Evolutionary conservation across 2,888 invertebrate species (phyloP), one percentile per base, ranked within the genome.

Genomic region (Desoria tigrina): DNA sequence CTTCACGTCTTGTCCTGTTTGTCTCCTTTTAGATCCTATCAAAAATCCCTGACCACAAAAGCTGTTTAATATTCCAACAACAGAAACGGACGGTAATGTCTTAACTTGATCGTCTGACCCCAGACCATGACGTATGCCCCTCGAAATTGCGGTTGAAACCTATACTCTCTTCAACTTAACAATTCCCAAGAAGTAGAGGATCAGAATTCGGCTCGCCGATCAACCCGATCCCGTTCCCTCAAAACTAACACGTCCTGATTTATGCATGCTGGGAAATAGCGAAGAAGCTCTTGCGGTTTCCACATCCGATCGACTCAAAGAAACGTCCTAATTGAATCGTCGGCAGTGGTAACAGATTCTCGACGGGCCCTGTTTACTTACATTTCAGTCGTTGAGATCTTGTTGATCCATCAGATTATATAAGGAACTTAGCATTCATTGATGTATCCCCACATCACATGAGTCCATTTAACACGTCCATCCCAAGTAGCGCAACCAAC

Each of bases 271-370:
- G 32, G 11, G 32, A 32, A 11, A 32, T 4, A 32, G 32, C 4
- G 4, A 32, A 11, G 32, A 32, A n/a, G 21, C 9, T n/a, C 16
- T 21, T 45, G 45, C 21, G 45, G 45, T 45, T 45, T 45, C 45
- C 9, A 45, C 45, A 45, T 45, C 45, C 45, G 6, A 45, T n/a
- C 45, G 45, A 45, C 45, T 3, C 9, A 45, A 6, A 6, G 45
- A 45, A 45, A n/a, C 21, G 6, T 45, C 9, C 21, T 45, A 45
- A 45, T 45, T 45, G 21, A 45, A 45, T 45, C 45, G 45, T 45
- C 45, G 45, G n/a, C n/a, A n/a, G 45, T 45, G 45, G 45, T 45
- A 45, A 45, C 4, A 18, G 45, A 45, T n/a, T 45, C 6, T n/a
- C 45, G 6, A 21, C 45, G 6, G 6, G 45, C 9, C 6, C 6